phyloP scores from a whole-genome alignment of 1,140 invertebrate species.

The Drosophila auraria region DNA sequence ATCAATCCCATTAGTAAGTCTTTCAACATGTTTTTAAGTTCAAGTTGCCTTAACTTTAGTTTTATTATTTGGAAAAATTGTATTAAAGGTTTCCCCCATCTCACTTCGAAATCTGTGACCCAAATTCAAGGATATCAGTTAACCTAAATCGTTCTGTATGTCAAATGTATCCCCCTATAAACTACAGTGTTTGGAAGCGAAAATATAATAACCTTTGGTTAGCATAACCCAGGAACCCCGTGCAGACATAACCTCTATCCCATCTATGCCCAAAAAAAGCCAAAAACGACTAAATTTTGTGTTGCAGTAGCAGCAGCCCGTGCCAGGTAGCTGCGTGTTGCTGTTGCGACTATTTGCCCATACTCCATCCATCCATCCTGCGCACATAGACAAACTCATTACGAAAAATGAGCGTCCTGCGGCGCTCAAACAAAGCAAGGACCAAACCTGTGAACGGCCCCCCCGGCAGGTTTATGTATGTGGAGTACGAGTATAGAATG shows the following conservation, averaged over 20 bases:
- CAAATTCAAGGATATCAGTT: background rate
- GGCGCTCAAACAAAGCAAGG: constrained; percentile 79
- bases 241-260: background rate
- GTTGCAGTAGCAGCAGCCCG: constrained; percentile 3
- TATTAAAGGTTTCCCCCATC: too few species aligned
- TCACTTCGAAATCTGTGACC: background rate
- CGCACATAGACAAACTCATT: constrained; percentile 76
- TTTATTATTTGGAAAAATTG: too few species aligned
- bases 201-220: background rate
- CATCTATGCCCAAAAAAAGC: background rate
- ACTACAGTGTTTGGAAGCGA: background rate
- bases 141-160: background rate
- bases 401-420: constrained; percentile 82
- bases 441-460: constrained; percentile 50
- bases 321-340: constrained; percentile 11
- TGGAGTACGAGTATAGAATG: constrained; percentile 13
- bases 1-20: background rate
- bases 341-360: constrained; percentile 27
- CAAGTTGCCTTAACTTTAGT: too few species aligned
- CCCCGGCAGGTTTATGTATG: constrained; percentile 40
- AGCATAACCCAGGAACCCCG: background rate
- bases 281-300: constrained; percentile 2
- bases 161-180: background rate
- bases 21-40: background rate
- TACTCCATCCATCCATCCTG: constrained; percentile 11